Percentiles rank a stretch among this genome's conserved stretches.
These are phyloP conservation scores for Chymomyza amoena DNA, from an alignment of 2,888 invertebrate species.

Conservation along the genomic window DNA sequence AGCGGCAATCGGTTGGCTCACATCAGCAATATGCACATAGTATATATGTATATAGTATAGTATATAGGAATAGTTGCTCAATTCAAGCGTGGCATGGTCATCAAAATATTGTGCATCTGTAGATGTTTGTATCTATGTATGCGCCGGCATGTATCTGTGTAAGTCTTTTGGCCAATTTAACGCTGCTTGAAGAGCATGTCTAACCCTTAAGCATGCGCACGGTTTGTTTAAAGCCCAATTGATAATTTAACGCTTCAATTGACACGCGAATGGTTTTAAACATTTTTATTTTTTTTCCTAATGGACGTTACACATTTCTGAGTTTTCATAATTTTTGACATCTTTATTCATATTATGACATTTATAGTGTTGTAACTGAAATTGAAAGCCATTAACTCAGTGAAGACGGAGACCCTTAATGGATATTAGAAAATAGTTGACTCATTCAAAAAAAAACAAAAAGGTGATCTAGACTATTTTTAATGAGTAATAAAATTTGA, in stretches of 20 bases:
- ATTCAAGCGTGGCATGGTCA: constrained; percentile 58
- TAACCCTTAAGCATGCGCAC: constrained; percentile 9
- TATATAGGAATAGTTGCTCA: constrained; percentile 50
- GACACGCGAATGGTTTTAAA: constrained; percentile 17
- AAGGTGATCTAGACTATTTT: too few species aligned
- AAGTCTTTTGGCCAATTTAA: constrained; percentile 63
- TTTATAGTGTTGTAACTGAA: constrained; percentile 62
- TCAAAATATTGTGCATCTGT: background rate
- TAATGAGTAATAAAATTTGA: too few species aligned
- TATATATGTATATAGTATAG: background rate
- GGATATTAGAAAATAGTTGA: too few species aligned
- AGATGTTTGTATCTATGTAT: background rate
- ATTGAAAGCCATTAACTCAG: constrained; percentile 51
- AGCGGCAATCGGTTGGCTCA: background rate
- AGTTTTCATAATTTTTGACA: constrained; percentile 55
- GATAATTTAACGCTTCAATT: constrained; percentile 75
- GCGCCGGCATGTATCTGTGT: background rate
- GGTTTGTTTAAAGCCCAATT: constrained; percentile 56
- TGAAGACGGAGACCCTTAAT: background rate
- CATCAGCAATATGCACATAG: constrained; percentile 9
- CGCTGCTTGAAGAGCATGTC: constrained; percentile 43
- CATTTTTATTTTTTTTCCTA: constrained; percentile 31
- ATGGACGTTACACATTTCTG: constrained; percentile 33
- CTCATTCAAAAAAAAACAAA: background rate
- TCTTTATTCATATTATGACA: background rate